These are phyloP conservation scores for Menidia menidia DNA, from an alignment of 2,797 vertebrate species.

Conservation along the genomic window DNA sequence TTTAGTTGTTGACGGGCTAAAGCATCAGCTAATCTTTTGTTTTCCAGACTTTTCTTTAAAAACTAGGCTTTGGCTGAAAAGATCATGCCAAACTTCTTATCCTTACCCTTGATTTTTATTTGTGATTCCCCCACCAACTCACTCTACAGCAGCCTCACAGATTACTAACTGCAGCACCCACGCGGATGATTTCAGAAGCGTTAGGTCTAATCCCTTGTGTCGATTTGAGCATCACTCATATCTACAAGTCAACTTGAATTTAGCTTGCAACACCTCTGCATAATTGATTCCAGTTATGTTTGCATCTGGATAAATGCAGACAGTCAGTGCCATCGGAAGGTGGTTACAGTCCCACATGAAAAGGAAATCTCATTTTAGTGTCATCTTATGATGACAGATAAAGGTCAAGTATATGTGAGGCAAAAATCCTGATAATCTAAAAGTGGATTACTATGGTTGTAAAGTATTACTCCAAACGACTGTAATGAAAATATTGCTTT, in stretches of 20 bases:
- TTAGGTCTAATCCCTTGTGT: constrained; percentile 50
- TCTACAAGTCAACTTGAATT: constrained; percentile 56
- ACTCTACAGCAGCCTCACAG: constrained; percentile 34
- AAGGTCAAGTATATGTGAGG: constrained; percentile 47
- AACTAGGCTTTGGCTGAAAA: no score
- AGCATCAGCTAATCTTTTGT: no score
- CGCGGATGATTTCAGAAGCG: constrained; percentile 38
- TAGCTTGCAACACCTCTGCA: constrained; percentile 47
- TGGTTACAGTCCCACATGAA: constrained; percentile 38
- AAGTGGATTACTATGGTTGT: background rate
- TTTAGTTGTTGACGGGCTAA: no score
- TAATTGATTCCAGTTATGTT: constrained; percentile 53
- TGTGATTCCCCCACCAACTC: constrained; percentile 12
- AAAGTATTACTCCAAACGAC: background rate
- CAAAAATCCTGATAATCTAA: background rate
- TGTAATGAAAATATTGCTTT: background rate
- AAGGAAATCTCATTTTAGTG: constrained; percentile 52
- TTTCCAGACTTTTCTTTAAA: no score
- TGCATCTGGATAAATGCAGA: constrained; percentile 51
- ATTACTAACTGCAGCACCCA: constrained; percentile 40
- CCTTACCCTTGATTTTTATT: no score
- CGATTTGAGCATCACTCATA: constrained; percentile 26
- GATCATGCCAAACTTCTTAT: no score
- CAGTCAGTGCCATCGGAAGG: constrained; percentile 34
- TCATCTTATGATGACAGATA: constrained; percentile 29